Evolutionary conservation across 2,113 vertebrate genomes (phyloP), one percentile per base, ranked within the genome.

Genomic region (Plecturocebus donacophilus): DNA sequence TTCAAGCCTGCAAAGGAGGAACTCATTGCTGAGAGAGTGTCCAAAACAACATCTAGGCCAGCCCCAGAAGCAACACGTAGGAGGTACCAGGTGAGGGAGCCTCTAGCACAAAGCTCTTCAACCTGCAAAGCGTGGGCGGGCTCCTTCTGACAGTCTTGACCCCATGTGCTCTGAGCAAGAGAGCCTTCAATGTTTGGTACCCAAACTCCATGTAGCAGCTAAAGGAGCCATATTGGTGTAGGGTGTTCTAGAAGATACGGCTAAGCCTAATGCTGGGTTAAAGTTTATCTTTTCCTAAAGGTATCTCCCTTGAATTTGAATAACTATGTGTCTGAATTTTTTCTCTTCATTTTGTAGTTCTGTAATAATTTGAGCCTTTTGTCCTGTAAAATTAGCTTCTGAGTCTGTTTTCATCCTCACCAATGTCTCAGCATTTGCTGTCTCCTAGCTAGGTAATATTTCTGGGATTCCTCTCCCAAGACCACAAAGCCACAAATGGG

Each of bases 161-260:
- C 32, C 2, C 0, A 3, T 1, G 10, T 9, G 32, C 35, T 83
- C 38, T 17, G 17, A 76, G 45, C 16, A 56, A 23, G 58, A 21
- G 5, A 17, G 11, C 8, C 77, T 9, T 19, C 25, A 8, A 8
- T 23, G 23, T 5, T 47, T 21, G 25, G 56, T 30, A 8, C 25
- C 64, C 45, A 66, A 54, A 35, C 6, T 16, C 16, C 2, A 4
- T 13, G 4, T n/a, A 23, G 35, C 66, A 9, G 17, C 40, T 4
- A 35, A 49, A 16, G 49, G 17, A 81, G 25, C 52, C 16, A 3
- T 4, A 4, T 20, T 45, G 0, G 35, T 8, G 32, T 13, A 40
- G 5, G 0, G 6, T 1, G 2, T 20, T 30, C 32, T 19, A 1
- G 93, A 40, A 73, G 9, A 52, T 10, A 12, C 3, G 4, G 30